phyloP scores from a whole-genome alignment of 2,113 vertebrate genomes.

The Poecile atricapillus region DNA sequence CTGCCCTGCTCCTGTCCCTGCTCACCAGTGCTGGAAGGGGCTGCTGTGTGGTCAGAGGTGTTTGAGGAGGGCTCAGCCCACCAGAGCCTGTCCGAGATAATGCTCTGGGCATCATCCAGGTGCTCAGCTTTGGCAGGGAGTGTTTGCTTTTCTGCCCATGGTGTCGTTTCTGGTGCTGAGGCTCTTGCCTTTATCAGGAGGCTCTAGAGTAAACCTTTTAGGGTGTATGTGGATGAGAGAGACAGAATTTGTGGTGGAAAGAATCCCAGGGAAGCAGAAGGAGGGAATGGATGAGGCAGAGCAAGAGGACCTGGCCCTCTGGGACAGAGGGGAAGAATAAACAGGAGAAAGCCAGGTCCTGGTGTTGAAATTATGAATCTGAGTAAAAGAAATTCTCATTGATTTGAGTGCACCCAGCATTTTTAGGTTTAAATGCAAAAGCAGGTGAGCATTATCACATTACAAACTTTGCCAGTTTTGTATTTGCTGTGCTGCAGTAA shows the following conservation, averaged over 20 bases:
- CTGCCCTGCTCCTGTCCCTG: too few relatives aligned
- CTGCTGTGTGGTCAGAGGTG: background rate
- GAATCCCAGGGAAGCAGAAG: background rate
- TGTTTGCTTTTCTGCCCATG: background rate
- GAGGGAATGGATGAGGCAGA: background rate
- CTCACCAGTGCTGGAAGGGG: background rate
- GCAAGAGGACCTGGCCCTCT: background rate
- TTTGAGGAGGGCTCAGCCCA: background rate
- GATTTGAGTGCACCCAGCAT: background rate
- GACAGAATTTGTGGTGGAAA: background rate
- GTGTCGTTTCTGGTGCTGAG: background rate
- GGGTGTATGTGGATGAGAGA: background rate
- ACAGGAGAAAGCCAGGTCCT: background rate
- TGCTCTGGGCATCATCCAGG: fast-evolving
- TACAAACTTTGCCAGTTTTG: fast-evolving
- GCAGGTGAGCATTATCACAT: background rate
- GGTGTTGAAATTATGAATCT: background rate
- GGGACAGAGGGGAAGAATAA: background rate
- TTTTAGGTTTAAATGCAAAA: background rate
- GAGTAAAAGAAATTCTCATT: background rate
- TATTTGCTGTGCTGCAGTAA: fast-evolving
- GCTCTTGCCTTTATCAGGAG: background rate
- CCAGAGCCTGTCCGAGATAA: background rate
- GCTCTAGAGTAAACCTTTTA: background rate
- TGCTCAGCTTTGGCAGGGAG: background rate